Base-by-base conservation (phyloP, 1,140 invertebrate genomes). In the Monochamus saltuarius region DNA sequence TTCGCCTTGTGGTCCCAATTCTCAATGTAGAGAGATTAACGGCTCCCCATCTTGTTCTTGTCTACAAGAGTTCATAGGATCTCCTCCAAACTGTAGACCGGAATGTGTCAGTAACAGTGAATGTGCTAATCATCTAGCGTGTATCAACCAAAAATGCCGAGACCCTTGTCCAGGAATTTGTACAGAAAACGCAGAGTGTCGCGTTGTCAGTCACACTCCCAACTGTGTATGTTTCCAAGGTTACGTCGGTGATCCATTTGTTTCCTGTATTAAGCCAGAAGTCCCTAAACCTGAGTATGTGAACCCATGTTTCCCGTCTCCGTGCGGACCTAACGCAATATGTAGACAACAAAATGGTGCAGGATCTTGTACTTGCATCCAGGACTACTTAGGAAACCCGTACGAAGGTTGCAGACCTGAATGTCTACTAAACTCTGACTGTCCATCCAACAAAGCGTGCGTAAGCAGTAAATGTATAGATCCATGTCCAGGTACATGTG, bases 1-100 rank as follows among this genome's bases (percentile, higher is more conserved):
- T 1, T 87, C 88, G 13, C 89, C 90, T 0, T 93, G 90, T 69
- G 90, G 90, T 7, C 82, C 87, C 0, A 90, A 92, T 70, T 85
- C 87, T 14, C 77, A 87, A 69, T 92, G 90, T 66, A 79, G 83
- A 51, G 82, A 84, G n/a, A 79, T 80, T 7, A 80, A 82, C 13
- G 82, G 81, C 10, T 79, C 80, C 11, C 83, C 84, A 2, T 80
- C 83, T 8, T 89, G 88, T 72, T 84, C 84, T 34, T 94, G 91
- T 74, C 74, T 87, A 40, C 78, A 83, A 1, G 84, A 86, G 60
- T 92, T 86, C 65, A 78, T 85, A 57, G 91, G 91, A 8, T 83
- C 87, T 70, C 90, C 91, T 75, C 81, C 82, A 64, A 81, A 86
- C 64, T 92, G 90, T 74, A 81, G 84, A 74, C 89, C 89, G 19